phyloP scores from a whole-genome alignment of 2,797 vertebrate species.

The Gymnocypris eckloni region DNA sequence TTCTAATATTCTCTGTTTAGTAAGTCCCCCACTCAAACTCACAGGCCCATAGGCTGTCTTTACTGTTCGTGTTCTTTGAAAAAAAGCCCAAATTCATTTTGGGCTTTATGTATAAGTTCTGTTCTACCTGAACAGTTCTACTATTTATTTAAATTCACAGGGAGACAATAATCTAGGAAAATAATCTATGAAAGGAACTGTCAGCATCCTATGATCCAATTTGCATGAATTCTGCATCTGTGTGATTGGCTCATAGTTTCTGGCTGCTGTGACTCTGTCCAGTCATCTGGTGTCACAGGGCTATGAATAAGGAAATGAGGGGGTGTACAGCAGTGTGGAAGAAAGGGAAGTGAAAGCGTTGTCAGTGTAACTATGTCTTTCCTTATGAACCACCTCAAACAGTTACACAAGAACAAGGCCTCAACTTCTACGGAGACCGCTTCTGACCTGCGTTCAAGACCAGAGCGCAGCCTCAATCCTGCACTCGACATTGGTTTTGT shows the following conservation, averaged over 20 bases:
- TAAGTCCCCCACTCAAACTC: background rate
- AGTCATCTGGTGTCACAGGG: conserved; percentile 26
- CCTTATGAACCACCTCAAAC: conserved; percentile 70
- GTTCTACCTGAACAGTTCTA: background rate
- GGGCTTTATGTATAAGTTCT: background rate
- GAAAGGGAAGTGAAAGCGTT: conserved; percentile 56
- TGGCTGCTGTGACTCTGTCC: background rate
- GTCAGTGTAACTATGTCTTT: conserved; percentile 47
- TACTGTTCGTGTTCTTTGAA: background rate
- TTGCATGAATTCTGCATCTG: conserved; percentile 15
- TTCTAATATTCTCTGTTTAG: background rate
- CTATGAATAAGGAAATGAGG: conserved; percentile 25
- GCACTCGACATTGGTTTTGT: conserved; percentile 46
- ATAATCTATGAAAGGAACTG: background rate
- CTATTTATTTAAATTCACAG: background rate
- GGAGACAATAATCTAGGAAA: background rate
- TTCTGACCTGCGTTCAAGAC: conserved; percentile 32
- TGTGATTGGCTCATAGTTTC: conserved; percentile 10
- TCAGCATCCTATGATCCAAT: background rate
- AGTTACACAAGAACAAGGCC: conserved; percentile 65
- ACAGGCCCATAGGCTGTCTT: background rate
- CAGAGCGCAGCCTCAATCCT: conserved; percentile 39
- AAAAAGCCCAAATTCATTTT: background rate
- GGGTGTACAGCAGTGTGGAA: background rate
- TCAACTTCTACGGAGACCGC: conserved; percentile 24